Evolutionary conservation across 1,140 invertebrate species (phyloP).

Genomic region (Macrocentrus cingulum): DNA sequence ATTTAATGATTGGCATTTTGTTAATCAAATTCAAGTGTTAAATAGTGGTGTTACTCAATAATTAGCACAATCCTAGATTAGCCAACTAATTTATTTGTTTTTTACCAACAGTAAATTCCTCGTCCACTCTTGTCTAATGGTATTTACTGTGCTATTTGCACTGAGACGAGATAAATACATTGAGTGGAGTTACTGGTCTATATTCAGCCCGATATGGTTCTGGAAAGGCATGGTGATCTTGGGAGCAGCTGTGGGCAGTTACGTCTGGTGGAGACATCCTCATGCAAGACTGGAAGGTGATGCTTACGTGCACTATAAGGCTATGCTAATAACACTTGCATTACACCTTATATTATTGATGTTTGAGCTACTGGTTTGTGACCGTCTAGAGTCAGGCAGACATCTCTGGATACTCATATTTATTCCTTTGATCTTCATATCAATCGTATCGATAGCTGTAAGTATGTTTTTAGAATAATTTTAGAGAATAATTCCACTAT

Average conservation of each 20-base stretch:
- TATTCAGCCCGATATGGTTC: conserved; percentile 94
- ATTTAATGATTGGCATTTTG: too few species aligned
- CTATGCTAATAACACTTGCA: conserved; percentile 92
- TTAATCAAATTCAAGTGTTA: conserved; percentile 8
- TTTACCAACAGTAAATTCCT: conserved; percentile 87
- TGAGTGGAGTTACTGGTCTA: conserved; percentile 90
- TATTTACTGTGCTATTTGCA: conserved; percentile 88
- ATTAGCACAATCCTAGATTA: neutral
- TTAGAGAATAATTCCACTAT: neutral
- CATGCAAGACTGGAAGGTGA: conserved; percentile 89
- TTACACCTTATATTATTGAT: conserved; percentile 91
- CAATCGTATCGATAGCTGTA: conserved; percentile 89
- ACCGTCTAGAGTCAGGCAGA: conserved; percentile 87
- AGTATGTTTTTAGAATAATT: conserved; percentile 32
- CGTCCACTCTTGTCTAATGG: conserved; percentile 87
- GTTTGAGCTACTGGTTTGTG: conserved; percentile 95
- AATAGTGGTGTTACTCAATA: neutral
- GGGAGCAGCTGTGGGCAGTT: conserved; percentile 86
- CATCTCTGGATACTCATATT: conserved; percentile 96
- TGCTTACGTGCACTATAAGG: conserved; percentile 95
- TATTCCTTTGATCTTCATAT: conserved; percentile 94
- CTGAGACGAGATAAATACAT: conserved; percentile 85
- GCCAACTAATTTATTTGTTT: conserved; percentile 28
- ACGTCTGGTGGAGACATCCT: conserved; percentile 93
- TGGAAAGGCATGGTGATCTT: conserved; percentile 92